Evolutionary conservation across 2,888 invertebrate genomes (phyloP), one percentile per base, ranked within the genome.

Genomic region (Amphipyra tragopoginis): DNA sequence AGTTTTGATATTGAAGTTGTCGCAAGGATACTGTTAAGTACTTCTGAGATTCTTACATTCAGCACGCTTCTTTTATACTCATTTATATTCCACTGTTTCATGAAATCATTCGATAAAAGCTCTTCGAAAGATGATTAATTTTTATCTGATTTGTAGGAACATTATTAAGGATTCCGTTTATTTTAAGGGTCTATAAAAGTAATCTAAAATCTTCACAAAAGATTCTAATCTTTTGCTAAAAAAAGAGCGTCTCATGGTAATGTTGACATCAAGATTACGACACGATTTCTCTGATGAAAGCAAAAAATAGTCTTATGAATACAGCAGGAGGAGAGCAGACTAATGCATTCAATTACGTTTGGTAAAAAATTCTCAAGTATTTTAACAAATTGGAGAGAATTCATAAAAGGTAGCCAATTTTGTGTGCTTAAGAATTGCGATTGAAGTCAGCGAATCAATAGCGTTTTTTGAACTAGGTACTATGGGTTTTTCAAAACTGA

Each of bases 201-300:
- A 48, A 44, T 52, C 34, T 50, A 33, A 57, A 38, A 69, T 40
- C 7, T 39, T 44, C 8, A 43, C 38, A 56, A 43, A 47, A 56
- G 21, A 49, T 51, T n/a, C 5, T 39, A 45, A 53, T 33, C 14
- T 44, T 50, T 39, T 14, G 26, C 15, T 47, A 11, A 61, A 50
- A 21, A 59, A 61, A 51, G 26, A 55, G 47, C 59, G 39, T n/a
- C 40, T 60, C 45, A 59, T 54, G 26, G 33, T 50, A 26, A 67
- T 48, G 34, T 72, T 38, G 51, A 7, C 29, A 7, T 29, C 29
- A 29, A 29, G 29, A 29, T 51, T 38, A 51, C n/a, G 11, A 53
- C 13, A 51, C 13, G 21, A 36, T 21, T 34, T 40, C 7, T 10
- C 34, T 56, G 50, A 49, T 38, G 11, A 67, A 54, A 54, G 53